phyloP scores from a whole-genome alignment of 1,140 invertebrate species.

The Melitaea cinxia region DNA sequence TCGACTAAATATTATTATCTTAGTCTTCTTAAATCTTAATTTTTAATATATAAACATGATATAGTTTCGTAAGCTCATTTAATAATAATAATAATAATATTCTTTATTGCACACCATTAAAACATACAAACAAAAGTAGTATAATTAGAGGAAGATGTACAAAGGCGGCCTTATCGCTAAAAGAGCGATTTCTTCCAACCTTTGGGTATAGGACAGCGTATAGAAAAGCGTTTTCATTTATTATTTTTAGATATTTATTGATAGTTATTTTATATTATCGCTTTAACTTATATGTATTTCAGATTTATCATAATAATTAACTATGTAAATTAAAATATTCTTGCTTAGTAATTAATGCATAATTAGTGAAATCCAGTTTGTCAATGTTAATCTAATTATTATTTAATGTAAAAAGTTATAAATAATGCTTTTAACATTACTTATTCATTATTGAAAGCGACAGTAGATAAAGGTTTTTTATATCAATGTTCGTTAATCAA shows the following conservation, averaged over 20 bases:
- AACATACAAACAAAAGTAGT: too few species aligned
- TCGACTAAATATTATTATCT: not conserved
- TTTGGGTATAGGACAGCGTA: too few species aligned
- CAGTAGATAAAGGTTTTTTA: slow-evolving; percentile 36
- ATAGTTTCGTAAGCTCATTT: not conserved
- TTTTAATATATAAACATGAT: not conserved
- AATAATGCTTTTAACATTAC: not conserved
- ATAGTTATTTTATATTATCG: not conserved
- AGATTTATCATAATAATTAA: too few species aligned
- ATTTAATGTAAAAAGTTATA: not conserved
- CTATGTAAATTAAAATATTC: too few species aligned
- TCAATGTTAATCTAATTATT: too few species aligned
- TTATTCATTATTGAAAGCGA: not conserved
- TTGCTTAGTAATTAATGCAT: not conserved
- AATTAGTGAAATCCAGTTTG: too few species aligned
- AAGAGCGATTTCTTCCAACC: too few species aligned
- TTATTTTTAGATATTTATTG: too few species aligned
- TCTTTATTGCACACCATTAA: too few species aligned
- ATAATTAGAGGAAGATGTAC: too few species aligned
- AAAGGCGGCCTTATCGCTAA: too few species aligned
- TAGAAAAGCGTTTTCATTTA: not conserved
- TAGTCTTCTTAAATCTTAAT: not conserved
- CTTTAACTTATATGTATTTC: not conserved
- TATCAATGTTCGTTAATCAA: slow-evolving; percentile 41
- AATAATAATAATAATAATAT: not conserved